Evolutionary conservation across 2,888 invertebrate species (phyloP).

Genomic region (Phrixothrix hirtus): DNA sequence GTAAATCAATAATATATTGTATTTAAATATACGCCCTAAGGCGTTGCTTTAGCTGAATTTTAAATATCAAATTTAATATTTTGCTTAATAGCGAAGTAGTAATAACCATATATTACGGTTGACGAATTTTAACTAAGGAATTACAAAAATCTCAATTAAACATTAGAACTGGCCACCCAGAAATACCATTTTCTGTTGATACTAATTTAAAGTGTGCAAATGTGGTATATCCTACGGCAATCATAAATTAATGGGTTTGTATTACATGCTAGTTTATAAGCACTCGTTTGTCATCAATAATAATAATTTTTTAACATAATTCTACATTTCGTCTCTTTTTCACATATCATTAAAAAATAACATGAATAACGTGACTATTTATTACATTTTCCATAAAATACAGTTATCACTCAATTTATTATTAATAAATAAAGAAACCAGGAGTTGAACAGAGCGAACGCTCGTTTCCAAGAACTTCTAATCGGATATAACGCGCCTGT

Average conservation of each 20-base stretch:
- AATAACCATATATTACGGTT: too few species aligned
- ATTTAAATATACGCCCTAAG: too few species aligned
- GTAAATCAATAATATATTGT: too few species aligned
- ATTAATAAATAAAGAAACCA: too few species aligned
- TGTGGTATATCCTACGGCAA: not conserved
- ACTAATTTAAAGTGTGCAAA: not conserved
- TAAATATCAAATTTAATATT: not conserved
- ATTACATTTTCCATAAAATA: not conserved
- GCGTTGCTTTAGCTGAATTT: not conserved
- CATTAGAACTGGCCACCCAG: not conserved
- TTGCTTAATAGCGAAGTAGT: too few species aligned
- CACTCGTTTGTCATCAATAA: not conserved
- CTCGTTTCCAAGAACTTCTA: too few species aligned
- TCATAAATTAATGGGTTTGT: not conserved
- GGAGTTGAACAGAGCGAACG: too few species aligned
- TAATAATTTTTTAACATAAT: not conserved
- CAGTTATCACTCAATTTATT: not conserved
- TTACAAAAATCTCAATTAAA: not conserved
- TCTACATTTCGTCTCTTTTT: not conserved
- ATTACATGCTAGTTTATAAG: not conserved
- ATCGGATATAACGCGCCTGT: too few species aligned
- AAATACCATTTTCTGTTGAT: not conserved
- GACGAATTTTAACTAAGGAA: not conserved
- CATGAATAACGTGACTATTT: not conserved
- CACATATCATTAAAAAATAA: not conserved